Conservation (phyloP, 1,140 invertebrate genomes). For the Ladona fulva region DNA sequence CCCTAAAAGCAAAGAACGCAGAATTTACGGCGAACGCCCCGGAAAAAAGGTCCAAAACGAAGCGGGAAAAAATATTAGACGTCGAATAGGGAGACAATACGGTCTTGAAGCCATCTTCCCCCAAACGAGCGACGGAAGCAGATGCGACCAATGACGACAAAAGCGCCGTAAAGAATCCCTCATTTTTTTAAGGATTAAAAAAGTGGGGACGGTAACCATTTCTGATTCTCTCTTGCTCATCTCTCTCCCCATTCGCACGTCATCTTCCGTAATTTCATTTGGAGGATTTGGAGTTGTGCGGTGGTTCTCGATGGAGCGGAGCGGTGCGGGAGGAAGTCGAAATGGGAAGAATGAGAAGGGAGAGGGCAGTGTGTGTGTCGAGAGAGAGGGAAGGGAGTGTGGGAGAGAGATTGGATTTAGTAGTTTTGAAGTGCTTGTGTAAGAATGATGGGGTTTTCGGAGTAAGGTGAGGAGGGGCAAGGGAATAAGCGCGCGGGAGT, state of each 20-base stretch:
- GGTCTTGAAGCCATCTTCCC: no score
- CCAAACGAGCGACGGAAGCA: no score
- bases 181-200: no score
- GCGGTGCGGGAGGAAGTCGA: no score
- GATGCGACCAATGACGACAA: no score
- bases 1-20: no score
- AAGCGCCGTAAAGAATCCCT: no score
- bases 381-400: not conserved
- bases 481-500: not conserved
- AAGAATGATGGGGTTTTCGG: not conserved
- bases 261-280: not conserved
- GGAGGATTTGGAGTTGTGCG: not conserved
- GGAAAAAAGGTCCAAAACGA: no score
- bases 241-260: not conserved
- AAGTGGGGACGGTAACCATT: no score
- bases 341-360: not conserved
- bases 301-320: not conserved
- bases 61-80: no score
- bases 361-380: not conserved
- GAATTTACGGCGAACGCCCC: no score
- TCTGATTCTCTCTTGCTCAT: not conserved
- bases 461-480: not conserved
- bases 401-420: not conserved
- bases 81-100: no score
- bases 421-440: constrained; percentile 6